Evolutionary conservation across 2,797 vertebrate species (phyloP).

Genomic region (Darevskia nairensis): DNA sequence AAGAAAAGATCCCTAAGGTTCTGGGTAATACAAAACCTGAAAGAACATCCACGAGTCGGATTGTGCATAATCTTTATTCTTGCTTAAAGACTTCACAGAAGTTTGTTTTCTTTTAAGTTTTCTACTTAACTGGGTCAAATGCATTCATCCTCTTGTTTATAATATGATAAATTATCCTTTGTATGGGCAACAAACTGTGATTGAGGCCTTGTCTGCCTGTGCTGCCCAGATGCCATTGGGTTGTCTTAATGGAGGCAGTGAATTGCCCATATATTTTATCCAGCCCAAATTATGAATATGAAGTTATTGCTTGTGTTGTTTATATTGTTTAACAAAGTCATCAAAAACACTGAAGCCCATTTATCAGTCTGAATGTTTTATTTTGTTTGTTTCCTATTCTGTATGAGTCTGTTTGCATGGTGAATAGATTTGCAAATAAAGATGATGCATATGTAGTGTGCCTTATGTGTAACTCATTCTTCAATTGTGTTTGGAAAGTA

Average conservation of each 20-base stretch:
- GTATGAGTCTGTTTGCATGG: neutral
- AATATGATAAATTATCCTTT: neutral
- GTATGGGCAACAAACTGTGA: neutral
- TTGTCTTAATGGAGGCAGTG: neutral
- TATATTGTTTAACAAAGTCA: neutral
- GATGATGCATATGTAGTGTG: neutral
- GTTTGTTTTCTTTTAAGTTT: neutral
- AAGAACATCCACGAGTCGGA: neutral
- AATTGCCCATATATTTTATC: neutral
- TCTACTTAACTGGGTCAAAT: neutral
- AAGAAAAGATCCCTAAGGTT: neutral
- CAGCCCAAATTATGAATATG: neutral
- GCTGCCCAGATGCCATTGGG: neutral
- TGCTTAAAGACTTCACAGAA: neutral
- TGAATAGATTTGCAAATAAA: neutral
- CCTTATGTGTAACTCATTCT: neutral
- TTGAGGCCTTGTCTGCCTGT: neutral
- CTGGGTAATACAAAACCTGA: neutral
- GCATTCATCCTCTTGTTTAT: neutral
- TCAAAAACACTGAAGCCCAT: neutral
- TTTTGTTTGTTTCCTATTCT: neutral
- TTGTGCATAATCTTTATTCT: neutral
- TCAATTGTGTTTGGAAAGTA: conserved; percentile 4
- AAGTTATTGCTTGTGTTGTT: neutral
- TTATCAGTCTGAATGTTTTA: neutral